phyloP scores from a whole-genome alignment of 2,888 invertebrate species.

The Matsumyia berberina region DNA sequence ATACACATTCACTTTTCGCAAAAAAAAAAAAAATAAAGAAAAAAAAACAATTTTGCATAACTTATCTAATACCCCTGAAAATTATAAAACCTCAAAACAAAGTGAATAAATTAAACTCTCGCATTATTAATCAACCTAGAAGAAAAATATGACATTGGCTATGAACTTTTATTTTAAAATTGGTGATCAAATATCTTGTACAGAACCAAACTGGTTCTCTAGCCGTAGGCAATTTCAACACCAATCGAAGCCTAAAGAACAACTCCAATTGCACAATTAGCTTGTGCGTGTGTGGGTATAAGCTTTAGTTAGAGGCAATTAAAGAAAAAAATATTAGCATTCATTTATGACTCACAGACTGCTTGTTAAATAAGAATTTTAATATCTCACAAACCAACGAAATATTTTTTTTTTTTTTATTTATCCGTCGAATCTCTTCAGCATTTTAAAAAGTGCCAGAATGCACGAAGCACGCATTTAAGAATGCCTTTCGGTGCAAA shows the following conservation, averaged over 20 bases:
- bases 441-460: constrained; percentile 44
- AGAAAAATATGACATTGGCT: constrained; percentile 49
- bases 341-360: constrained; percentile 34
- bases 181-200: constrained; percentile 19
- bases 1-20: constrained; percentile 1
- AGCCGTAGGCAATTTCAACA: constrained; percentile 41
- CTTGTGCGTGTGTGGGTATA: constrained; percentile 22
- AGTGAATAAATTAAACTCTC: constrained; percentile 28
- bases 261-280: constrained; percentile 47
- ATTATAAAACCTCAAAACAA: constrained; percentile 11
- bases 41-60: neutral
- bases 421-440: constrained; percentile 1
- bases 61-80: neutral
- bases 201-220: constrained; percentile 46
- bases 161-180: constrained; percentile 37
- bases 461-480: constrained; percentile 41
- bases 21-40: too few species aligned
- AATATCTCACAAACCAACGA: constrained; percentile 12
- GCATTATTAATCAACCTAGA: constrained; percentile 26
- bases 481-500: constrained; percentile 14
- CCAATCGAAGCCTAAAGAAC: constrained; percentile 28
- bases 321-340: constrained; percentile 47
- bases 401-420: neutral
- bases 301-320: constrained; percentile 38
- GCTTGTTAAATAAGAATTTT: constrained; percentile 25